A percentile compares a stretch with the other conserved stretches of the same genome.
These are phyloP conservation scores for Cephus runcator DNA, from an alignment of 2,888 invertebrate species.

Conservation along the genomic window DNA sequence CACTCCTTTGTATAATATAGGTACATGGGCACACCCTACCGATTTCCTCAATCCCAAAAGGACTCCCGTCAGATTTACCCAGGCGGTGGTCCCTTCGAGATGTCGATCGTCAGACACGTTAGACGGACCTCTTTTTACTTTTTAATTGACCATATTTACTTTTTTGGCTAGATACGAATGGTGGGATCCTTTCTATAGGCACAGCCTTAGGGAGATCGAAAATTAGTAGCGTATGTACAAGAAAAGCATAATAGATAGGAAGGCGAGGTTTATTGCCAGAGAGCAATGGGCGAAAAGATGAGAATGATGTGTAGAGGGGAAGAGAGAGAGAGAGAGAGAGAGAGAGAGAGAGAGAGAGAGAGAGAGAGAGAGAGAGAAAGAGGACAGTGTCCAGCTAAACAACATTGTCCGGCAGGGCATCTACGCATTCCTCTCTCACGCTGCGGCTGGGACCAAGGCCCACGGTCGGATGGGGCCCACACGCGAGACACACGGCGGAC, in stretches of 20 bases:
- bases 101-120: neutral
- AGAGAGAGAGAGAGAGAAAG: neutral
- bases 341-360: neutral
- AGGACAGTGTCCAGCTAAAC: neutral
- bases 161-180: neutral
- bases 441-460: constrained; percentile 43
- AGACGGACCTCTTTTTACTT: neutral
- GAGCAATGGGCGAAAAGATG: neutral
- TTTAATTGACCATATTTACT: neutral
- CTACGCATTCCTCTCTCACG: constrained; percentile 63
- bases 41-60: neutral
- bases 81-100: neutral
- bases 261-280: neutral
- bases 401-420: constrained; percentile 58
- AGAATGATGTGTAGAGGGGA: neutral
- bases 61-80: neutral
- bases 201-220: neutral
- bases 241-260: neutral
- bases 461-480: constrained; percentile 41
- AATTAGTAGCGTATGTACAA: neutral
- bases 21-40: neutral
- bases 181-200: neutral
- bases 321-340: neutral
- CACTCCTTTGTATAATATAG: neutral
- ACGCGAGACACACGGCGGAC: constrained; percentile 25